These are phyloP conservation scores for Mus spretus DNA, from an alignment of 2,797 vertebrate species.

Conservation along the genomic window DNA sequence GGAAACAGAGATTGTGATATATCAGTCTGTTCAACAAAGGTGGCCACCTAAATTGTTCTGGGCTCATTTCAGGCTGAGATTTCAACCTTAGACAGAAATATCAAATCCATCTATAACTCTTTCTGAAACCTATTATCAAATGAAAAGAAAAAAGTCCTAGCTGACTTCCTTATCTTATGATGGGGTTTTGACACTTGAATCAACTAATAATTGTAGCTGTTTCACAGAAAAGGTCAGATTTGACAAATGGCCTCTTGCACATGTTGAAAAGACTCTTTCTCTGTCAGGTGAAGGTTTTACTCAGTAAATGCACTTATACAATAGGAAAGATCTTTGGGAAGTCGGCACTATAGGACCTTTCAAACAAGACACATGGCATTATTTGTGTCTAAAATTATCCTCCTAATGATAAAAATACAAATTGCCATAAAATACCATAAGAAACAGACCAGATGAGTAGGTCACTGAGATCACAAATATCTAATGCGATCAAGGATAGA, in stretches of 20 bases:
- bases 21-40: constrained; percentile 63
- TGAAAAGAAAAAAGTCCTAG: constrained; percentile 62
- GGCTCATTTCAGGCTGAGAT: constrained; percentile 38
- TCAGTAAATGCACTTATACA: constrained; percentile 68
- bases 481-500: background rate
- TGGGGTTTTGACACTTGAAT: constrained; percentile 79
- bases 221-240: constrained; percentile 84
- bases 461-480: background rate
- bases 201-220: constrained; percentile 82
- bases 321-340: constrained; percentile 2
- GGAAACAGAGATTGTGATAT: constrained; percentile 19
- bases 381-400: constrained; percentile 1
- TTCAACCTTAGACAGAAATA: constrained; percentile 67
- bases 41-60: constrained; percentile 52
- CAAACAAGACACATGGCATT: background rate
- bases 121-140: constrained; percentile 80
- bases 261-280: constrained; percentile 47
- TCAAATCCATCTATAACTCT: constrained; percentile 75
- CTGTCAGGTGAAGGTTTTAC: constrained; percentile 72
- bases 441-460: background rate
- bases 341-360: background rate
- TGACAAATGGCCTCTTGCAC: constrained; percentile 83
- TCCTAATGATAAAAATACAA: constrained; percentile 33
- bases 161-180: constrained; percentile 80
- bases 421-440: background rate